Percentiles rank a stretch among this genome's conserved stretches.
These are phyloP conservation scores for Semnornis frantzii DNA, from an alignment of 2,113 vertebrate species.

Conservation along the genomic window DNA sequence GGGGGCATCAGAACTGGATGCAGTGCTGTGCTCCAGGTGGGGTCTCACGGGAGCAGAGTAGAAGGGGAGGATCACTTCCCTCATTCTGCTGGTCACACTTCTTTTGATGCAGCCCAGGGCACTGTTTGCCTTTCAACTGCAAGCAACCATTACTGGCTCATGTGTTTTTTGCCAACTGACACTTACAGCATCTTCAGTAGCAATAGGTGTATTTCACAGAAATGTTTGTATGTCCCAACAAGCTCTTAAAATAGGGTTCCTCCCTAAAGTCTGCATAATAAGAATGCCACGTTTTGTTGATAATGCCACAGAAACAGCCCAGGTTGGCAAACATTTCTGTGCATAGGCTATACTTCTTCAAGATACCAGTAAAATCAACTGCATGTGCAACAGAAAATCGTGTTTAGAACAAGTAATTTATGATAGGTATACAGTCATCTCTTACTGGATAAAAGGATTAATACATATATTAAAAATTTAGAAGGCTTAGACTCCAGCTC, in stretches of 20 bases:
- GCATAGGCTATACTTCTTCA: neutral
- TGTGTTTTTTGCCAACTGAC: no score
- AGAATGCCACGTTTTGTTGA: neutral
- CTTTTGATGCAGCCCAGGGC: no score
- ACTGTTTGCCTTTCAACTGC: no score
- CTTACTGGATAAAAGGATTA: conserved; percentile 10
- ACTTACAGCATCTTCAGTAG: neutral
- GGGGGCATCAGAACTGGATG: no score
- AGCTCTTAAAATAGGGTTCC: neutral
- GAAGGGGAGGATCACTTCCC: no score
- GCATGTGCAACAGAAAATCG: conserved; percentile 21
- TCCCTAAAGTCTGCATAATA: neutral
- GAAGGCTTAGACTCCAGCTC: conserved; percentile 31
- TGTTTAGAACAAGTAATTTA: conserved; percentile 46
- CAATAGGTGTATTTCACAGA: neutral
- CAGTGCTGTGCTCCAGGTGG: no score
- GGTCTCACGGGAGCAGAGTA: no score
- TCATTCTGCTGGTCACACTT: no score
- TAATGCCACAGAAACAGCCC: neutral
- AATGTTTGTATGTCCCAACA: neutral
- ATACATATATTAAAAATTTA: conserved; percentile 39
- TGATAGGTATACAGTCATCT: conserved; percentile 33
- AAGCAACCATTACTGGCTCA: no score
- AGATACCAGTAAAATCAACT: neutral
- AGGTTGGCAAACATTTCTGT: neutral